Evolutionary conservation across 2,888 invertebrate genomes (phyloP).

Genomic region (Cheilosia soror): DNA sequence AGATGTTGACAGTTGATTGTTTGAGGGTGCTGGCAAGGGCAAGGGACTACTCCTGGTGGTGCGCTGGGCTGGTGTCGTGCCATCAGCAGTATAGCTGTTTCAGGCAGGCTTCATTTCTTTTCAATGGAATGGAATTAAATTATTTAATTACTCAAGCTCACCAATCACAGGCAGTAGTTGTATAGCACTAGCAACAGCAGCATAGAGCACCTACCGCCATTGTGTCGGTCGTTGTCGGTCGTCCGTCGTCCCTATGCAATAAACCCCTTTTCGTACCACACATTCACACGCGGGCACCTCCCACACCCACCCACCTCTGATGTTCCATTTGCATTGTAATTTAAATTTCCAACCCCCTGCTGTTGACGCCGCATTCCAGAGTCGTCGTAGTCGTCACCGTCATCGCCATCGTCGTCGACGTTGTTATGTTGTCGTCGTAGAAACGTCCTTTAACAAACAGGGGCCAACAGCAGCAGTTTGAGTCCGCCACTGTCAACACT

Average conservation of each 20-base stretch:
- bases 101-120: constrained; percentile 75
- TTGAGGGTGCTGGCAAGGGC: not conserved
- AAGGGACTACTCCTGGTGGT: too few species aligned
- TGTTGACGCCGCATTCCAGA: constrained; percentile 45
- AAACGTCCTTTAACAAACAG: constrained; percentile 62
- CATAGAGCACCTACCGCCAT: constrained; percentile 62
- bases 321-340: constrained; percentile 71
- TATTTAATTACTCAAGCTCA: constrained; percentile 82
- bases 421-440: constrained; percentile 21
- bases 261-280: constrained; percentile 23
- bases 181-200: constrained; percentile 69
- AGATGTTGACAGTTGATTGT: constrained; percentile 75
- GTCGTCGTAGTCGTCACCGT: constrained; percentile 47
- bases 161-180: constrained; percentile 80
- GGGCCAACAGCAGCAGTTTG: constrained; percentile 53
- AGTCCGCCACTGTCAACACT: constrained; percentile 67
- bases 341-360: constrained; percentile 71
- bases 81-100: constrained; percentile 61
- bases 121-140: constrained; percentile 78
- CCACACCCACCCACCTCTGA: constrained; percentile 2
- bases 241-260: constrained; percentile 34
- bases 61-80: constrained; percentile 58
- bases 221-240: constrained; percentile 12
- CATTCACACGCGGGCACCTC: not conserved
- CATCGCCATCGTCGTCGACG: too few species aligned